phyloP scores from a whole-genome alignment of 2,888 invertebrate species.

The Amphipyra tragopoginis region DNA sequence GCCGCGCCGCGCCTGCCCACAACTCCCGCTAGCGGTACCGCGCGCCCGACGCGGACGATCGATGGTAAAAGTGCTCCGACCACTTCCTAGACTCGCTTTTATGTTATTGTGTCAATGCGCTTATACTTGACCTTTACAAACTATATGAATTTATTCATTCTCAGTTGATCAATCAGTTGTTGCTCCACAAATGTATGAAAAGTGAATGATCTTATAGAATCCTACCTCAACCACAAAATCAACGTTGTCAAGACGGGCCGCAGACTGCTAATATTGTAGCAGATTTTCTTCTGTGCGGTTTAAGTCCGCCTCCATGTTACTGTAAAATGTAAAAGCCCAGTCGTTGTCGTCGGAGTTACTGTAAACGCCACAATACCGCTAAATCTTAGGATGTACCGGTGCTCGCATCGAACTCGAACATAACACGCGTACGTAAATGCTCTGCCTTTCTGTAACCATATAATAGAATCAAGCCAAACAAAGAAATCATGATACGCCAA shows the following conservation, averaged over 20 bases:
- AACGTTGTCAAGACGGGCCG: too few species aligned
- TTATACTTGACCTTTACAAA: too few species aligned
- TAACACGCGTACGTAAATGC: too few species aligned
- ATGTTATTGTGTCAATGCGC: slow-evolving; percentile 27
- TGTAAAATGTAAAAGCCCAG: background rate
- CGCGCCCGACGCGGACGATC: slow-evolving; percentile 1
- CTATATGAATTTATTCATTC: too few species aligned
- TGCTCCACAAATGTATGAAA: too few species aligned
- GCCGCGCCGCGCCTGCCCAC: background rate
- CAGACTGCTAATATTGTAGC: too few species aligned
- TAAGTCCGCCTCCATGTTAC: background rate
- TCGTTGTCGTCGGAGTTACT: background rate
- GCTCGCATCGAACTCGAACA: background rate
- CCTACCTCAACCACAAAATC: too few species aligned
- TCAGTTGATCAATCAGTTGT: too few species aligned
- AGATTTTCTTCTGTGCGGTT: background rate
- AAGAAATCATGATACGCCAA: too few species aligned
- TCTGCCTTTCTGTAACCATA: too few species aligned
- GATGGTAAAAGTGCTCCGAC: slow-evolving; percentile 49
- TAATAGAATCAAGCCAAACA: too few species aligned
- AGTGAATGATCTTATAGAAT: too few species aligned
- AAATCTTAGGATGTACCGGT: background rate
- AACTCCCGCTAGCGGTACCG: background rate
- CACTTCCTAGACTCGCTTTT: slow-evolving; percentile 18
- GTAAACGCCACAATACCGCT: slow-evolving; percentile 1